These are phyloP conservation scores for Gari tellinella DNA, from an alignment of 2,888 invertebrate genomes.

Conservation along the genomic window DNA sequence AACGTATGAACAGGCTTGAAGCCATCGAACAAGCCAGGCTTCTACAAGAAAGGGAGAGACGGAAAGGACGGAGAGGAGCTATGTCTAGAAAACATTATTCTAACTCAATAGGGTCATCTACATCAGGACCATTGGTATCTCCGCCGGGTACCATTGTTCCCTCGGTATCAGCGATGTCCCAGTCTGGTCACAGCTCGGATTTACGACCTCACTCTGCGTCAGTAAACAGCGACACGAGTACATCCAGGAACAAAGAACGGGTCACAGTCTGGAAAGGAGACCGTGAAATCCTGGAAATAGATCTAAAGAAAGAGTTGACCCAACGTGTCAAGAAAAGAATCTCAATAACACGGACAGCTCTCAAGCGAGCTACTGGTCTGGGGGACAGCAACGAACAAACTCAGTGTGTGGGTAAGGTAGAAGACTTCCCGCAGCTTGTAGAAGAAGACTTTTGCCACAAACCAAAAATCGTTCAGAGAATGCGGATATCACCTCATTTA, in stretches of 20 bases:
- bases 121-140: slow-evolving; percentile 10
- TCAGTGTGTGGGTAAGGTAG: slow-evolving; percentile 55
- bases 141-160: slow-evolving; percentile 17
- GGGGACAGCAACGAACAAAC: slow-evolving; percentile 70
- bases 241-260: slow-evolving; percentile 31
- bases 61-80: slow-evolving; percentile 22
- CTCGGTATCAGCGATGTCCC: slow-evolving; percentile 17
- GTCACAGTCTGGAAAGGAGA: slow-evolving; percentile 75
- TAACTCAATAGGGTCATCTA: neutral
- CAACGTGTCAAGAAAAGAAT: slow-evolving; percentile 64
- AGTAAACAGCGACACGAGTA: slow-evolving; percentile 18
- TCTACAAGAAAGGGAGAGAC: slow-evolving; percentile 40
- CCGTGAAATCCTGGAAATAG: slow-evolving; percentile 71
- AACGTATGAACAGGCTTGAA: slow-evolving; percentile 45
- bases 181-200: slow-evolving; percentile 44
- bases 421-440: slow-evolving; percentile 70
- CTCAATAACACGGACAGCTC: slow-evolving; percentile 62
- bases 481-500: slow-evolving; percentile 79
- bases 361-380: slow-evolving; percentile 71
- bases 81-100: neutral
- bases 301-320: slow-evolving; percentile 71
- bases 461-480: slow-evolving; percentile 75
- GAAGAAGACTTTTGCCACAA: slow-evolving; percentile 72
- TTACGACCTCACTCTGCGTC: slow-evolving; percentile 43
- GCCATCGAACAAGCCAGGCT: slow-evolving; percentile 37